phyloP scores from a whole-genome alignment of 2,797 vertebrate genomes.

The Perodicticus potto region DNA sequence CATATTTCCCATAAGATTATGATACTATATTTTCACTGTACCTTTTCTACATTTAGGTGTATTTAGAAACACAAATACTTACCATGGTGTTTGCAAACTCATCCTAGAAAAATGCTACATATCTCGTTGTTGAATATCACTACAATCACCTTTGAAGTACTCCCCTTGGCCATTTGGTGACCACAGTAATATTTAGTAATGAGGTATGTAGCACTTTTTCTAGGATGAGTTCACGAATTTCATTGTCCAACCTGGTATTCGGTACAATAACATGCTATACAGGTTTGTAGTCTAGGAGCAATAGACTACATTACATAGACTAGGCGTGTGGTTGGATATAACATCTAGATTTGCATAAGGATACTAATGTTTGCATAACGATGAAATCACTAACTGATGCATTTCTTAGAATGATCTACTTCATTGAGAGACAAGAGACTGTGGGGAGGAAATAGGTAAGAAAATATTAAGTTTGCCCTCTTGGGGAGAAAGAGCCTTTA shows the following conservation, averaged over 20 bases:
- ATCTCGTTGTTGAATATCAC: no score
- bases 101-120: no score
- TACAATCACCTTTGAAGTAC: no score
- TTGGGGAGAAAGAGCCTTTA: slow-evolving; percentile 7
- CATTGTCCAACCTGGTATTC: not conserved
- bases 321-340: not conserved
- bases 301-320: not conserved
- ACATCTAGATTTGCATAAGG: not conserved
- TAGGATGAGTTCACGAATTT: no score
- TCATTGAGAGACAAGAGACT: not conserved
- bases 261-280: not conserved
- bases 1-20: not conserved
- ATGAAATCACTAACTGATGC: not conserved
- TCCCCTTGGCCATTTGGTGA: no score
- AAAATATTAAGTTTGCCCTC: not conserved
- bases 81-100: not conserved
- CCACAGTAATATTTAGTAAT: no score
- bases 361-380: not conserved
- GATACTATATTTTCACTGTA: not conserved
- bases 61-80: not conserved
- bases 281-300: not conserved
- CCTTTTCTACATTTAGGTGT: not conserved
- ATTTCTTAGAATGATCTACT: not conserved
- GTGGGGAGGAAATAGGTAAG: not conserved
- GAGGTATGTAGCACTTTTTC: no score